Evolutionary conservation across 2,888 invertebrate genomes (phyloP).

Genomic region (Ischnura elegans): DNA sequence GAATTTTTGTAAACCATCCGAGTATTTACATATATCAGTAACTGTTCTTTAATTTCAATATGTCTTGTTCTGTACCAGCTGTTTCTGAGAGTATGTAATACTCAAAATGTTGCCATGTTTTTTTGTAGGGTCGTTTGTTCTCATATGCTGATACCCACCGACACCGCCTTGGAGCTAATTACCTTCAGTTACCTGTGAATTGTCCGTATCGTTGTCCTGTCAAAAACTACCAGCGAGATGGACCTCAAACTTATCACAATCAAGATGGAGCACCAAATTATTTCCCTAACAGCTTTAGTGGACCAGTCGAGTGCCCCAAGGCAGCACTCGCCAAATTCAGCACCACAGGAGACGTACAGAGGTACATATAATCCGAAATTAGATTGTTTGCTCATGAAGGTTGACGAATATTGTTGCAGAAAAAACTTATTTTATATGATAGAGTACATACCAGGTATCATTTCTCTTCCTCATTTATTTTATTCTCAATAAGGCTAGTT

Average conservation of each 20-base stretch:
- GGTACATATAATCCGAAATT: no score
- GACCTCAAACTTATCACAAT: conserved; percentile 87
- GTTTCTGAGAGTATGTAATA: no score
- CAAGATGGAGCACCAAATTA: conserved; percentile 96
- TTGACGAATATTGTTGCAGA: no score
- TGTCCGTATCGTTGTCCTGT: conserved; percentile 86
- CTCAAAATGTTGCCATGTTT: neutral
- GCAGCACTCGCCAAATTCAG: conserved; percentile 83
- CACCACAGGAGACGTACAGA: conserved; percentile 87
- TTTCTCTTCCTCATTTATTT: no score
- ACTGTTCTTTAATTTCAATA: no score
- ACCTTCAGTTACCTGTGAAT: conserved; percentile 95
- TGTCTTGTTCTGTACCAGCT: no score
- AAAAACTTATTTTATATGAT: no score
- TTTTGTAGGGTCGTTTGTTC: conserved; percentile 87
- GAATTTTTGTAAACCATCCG: no score
- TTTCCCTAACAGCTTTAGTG: conserved; percentile 96
- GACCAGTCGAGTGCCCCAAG: conserved; percentile 87
- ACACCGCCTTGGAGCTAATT: conserved; percentile 94
- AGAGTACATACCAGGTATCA: no score
- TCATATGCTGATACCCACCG: conserved; percentile 95
- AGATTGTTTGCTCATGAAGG: no score
- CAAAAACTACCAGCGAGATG: conserved; percentile 94
- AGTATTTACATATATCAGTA: no score
- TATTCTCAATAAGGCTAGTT: no score